A percentile compares a stretch with the other conserved stretches of the same genome.
Evolutionary conservation across 2,888 invertebrate genomes (phyloP).

Genomic region (Agrochola lychnidis): DNA sequence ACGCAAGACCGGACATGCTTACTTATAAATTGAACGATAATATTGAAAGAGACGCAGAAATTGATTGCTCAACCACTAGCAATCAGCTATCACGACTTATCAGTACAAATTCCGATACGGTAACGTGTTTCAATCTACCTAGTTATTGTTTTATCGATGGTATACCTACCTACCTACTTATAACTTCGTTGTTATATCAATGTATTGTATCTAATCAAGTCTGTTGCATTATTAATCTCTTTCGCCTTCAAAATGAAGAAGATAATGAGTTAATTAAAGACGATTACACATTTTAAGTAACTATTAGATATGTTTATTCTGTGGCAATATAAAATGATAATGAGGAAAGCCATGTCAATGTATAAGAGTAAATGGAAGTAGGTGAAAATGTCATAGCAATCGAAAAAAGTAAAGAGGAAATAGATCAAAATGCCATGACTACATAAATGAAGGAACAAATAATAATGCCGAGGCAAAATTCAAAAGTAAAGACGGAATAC

Average conservation of each 20-base stretch:
- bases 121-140: slow-evolving; percentile 56
- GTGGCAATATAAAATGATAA: background rate
- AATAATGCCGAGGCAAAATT: background rate
- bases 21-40: slow-evolving; percentile 30
- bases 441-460: background rate
- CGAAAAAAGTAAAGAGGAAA: background rate
- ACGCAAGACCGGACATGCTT: background rate
- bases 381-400: background rate
- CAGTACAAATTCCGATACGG: slow-evolving; percentile 54
- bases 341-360: background rate
- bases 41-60: slow-evolving; percentile 36
- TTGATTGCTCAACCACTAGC: slow-evolving; percentile 53
- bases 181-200: slow-evolving; percentile 17
- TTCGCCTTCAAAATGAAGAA: slow-evolving; percentile 23
- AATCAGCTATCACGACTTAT: slow-evolving; percentile 57
- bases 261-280: slow-evolving; percentile 24
- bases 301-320: background rate
- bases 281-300: slow-evolving; percentile 3
- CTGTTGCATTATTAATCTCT: slow-evolving; percentile 51
- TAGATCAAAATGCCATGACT: background rate
- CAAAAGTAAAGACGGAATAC: background rate
- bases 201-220: slow-evolving; percentile 56
- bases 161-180: slow-evolving; percentile 2
- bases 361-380: background rate
- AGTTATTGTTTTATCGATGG: slow-evolving; percentile 56